These are phyloP conservation scores for Ligdia adustata DNA, from an alignment of 2,888 invertebrate genomes.

Conservation along the genomic window DNA sequence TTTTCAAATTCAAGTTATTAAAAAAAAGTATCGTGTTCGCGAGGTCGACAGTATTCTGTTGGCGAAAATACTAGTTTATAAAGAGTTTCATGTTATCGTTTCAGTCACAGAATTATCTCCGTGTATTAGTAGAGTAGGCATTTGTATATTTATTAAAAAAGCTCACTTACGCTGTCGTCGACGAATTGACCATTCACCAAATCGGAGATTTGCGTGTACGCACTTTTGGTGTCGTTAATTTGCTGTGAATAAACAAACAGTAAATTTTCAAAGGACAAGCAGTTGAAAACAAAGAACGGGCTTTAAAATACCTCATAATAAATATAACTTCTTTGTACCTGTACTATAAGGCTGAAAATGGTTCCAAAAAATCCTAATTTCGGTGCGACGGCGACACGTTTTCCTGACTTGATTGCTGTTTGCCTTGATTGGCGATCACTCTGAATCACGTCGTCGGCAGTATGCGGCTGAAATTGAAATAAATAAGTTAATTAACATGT, in stretches of 20 bases:
- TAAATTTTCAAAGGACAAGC: slow-evolving; percentile 17
- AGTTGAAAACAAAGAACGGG: not conserved
- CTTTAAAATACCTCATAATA: not conserved
- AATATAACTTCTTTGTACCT: slow-evolving; percentile 50
- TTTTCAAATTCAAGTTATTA: too few species aligned
- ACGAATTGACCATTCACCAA: slow-evolving; percentile 70
- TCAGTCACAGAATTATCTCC: too few species aligned
- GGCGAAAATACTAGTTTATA: too few species aligned
- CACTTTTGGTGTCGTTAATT: slow-evolving; percentile 81
- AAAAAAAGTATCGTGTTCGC: too few species aligned
- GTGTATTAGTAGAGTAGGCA: too few species aligned
- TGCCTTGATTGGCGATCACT: slow-evolving; percentile 65
- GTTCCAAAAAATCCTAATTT: slow-evolving; percentile 80
- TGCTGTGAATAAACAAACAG: slow-evolving; percentile 62
- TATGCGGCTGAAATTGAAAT: slow-evolving; percentile 62
- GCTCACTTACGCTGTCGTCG: slow-evolving; percentile 75
- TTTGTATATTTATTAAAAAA: too few species aligned
- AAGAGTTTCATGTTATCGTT: too few species aligned
- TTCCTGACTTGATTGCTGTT: slow-evolving; percentile 56
- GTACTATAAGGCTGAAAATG: slow-evolving; percentile 72
- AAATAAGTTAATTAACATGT: not conserved
- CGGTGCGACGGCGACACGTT: slow-evolving; percentile 57
- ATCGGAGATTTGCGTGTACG: slow-evolving; percentile 74
- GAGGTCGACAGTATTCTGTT: too few species aligned
- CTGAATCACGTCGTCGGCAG: slow-evolving; percentile 65